Evolutionary conservation across 2,113 vertebrate genomes (phyloP).

Genomic region (Chaetorhynchus papuensis): DNA sequence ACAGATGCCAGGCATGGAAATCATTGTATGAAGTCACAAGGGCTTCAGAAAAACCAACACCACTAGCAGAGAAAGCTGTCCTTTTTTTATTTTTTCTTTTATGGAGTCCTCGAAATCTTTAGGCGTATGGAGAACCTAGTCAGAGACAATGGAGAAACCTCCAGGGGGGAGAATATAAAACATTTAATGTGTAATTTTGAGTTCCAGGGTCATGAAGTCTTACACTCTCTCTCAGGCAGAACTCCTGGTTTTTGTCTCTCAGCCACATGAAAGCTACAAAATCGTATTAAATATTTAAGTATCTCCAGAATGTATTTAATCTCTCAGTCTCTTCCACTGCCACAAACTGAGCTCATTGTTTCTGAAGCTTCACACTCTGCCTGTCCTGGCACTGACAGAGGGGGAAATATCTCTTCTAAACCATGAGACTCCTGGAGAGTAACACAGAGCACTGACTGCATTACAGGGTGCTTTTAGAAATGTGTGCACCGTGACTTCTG

Average conservation of each 20-base stretch:
- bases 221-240: conserved; percentile 56
- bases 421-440: background rate
- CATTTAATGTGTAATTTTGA: conserved; percentile 65
- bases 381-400: conserved; percentile 19
- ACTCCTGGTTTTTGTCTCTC: conserved; percentile 60
- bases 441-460: background rate
- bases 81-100: conserved; percentile 1
- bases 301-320: conserved; percentile 51
- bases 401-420: background rate
- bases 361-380: conserved; percentile 33
- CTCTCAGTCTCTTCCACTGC: conserved; percentile 24
- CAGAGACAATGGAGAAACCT: conserved; percentile 63
- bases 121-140: conserved; percentile 60
- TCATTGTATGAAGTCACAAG: background rate
- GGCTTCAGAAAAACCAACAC: conserved; percentile 18
- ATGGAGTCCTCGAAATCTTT: conserved; percentile 51
- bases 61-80: background rate
- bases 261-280: background rate
- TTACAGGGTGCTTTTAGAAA: background rate
- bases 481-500: background rate
- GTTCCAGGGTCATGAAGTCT: conserved; percentile 65
- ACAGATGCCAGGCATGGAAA: background rate
- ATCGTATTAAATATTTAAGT: conserved; percentile 53
- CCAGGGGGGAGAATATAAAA: conserved; percentile 44
- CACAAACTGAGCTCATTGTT: conserved; percentile 39